A percentile compares a stretch with the other conserved stretches of the same genome.
Conservation (phyloP, 1,140 invertebrate genomes). For the Drosophila navojoa region DNA sequence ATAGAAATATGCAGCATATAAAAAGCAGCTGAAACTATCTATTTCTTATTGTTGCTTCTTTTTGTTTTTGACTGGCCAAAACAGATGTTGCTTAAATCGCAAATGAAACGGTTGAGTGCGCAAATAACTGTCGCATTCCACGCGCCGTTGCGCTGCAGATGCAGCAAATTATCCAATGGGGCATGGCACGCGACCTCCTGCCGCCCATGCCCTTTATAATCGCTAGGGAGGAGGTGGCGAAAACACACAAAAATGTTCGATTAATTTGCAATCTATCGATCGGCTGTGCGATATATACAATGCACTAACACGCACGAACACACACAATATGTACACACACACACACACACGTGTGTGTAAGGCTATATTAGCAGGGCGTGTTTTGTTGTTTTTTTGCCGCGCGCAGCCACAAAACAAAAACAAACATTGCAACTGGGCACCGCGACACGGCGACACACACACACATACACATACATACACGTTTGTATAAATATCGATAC, state of each 20-base stretch:
- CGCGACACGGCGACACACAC: slow-evolving; percentile 27
- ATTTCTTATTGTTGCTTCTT: neutral
- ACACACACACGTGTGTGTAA: slow-evolving; percentile 3
- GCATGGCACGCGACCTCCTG: slow-evolving; percentile 24
- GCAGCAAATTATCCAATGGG: slow-evolving; percentile 22
- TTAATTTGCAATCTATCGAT: slow-evolving; percentile 29
- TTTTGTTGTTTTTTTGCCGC: slow-evolving; percentile 21
- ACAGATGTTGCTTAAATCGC: slow-evolving; percentile 74
- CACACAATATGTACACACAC: slow-evolving; percentile 11
- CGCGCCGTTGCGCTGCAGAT: slow-evolving; percentile 27
- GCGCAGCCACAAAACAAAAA: slow-evolving; percentile 33
- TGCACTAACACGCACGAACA: slow-evolving; percentile 43
- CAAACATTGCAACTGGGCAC: slow-evolving; percentile 44
- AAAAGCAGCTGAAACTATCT: slow-evolving; percentile 16
- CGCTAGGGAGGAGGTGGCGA: neutral
- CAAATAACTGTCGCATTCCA: slow-evolving; percentile 38
- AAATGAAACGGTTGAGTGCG: slow-evolving; percentile 51
- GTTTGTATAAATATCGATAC: neutral
- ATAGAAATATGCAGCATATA: neutral
- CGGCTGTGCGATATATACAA: slow-evolving; percentile 25
- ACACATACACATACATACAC: slow-evolving; percentile 15
- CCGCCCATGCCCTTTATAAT: slow-evolving; percentile 8
- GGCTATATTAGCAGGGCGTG: slow-evolving; percentile 31
- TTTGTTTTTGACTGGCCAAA: slow-evolving; percentile 38
- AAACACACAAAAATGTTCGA: neutral